These are phyloP conservation scores for Heterodera schachtii DNA, from an alignment of 1,140 invertebrate genomes.

Conservation along the genomic window DNA sequence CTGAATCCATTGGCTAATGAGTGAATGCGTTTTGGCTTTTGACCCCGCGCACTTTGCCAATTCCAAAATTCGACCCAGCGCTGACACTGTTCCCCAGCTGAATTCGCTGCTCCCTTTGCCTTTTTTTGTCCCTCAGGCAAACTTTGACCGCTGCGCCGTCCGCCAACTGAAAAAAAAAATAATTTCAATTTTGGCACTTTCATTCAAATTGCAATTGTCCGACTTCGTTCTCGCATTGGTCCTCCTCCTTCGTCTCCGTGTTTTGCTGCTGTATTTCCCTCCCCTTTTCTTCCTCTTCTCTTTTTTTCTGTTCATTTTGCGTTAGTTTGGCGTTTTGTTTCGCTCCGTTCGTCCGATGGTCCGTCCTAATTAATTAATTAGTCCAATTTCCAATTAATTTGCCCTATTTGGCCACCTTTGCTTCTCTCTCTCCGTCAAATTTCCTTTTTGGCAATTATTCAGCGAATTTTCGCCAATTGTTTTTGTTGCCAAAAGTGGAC, in stretches of 20 bases:
- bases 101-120: slow-evolving; percentile 36
- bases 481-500: slow-evolving; percentile 7
- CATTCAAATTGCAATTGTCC: not conserved
- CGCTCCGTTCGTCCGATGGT: not conserved
- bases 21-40: too few species aligned
- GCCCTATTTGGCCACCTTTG: too few species aligned
- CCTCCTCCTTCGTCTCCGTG: not conserved
- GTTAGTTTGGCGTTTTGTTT: not conserved
- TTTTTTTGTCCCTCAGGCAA: slow-evolving; percentile 61
- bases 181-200: not conserved
- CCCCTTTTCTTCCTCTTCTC: too few species aligned
- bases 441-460: not conserved
- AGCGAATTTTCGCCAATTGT: not conserved
- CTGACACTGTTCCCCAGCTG: slow-evolving; percentile 35
- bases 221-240: not conserved
- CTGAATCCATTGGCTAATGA: too few species aligned
- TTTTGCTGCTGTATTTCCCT: not conserved
- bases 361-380: not conserved
- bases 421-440: not conserved
- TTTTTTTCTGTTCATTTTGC: not conserved
- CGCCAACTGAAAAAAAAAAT: not conserved
- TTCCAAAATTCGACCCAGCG: slow-evolving; percentile 54
- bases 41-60: slow-evolving; percentile 9
- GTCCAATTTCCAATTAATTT: not conserved
- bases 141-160: slow-evolving; percentile 38